Percentiles rank a stretch among this genome's conserved stretches.
These are phyloP conservation scores for Tinea semifulvella DNA, from an alignment of 2,888 invertebrate species.

Conservation along the genomic window DNA sequence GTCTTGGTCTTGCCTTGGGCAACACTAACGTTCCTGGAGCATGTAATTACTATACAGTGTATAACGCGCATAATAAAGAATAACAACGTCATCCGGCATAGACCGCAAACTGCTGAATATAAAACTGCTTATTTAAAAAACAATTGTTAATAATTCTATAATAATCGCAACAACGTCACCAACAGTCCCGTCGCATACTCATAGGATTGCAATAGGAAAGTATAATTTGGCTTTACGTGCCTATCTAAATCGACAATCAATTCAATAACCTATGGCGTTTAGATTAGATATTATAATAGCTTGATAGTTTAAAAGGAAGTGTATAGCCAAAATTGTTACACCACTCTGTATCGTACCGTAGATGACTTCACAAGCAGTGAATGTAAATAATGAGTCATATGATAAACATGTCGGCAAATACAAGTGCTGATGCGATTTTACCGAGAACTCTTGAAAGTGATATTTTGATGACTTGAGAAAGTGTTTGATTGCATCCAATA, in stretches of 20 bases:
- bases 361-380: conserved; percentile 7
- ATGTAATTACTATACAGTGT: no score
- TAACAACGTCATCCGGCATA: no score
- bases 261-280: no score
- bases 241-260: no score
- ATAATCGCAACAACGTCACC: background rate
- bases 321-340: background rate
- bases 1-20: no score
- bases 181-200: background rate
- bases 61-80: no score
- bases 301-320: background rate
- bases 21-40: no score
- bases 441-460: conserved; percentile 3
- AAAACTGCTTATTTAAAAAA: background rate
- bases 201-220: background rate
- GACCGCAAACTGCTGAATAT: no score
- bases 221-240: no score
- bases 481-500: no score
- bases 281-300: background rate
- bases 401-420: background rate
- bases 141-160: background rate
- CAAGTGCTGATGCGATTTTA: background rate
- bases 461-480: background rate
- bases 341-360: conserved; percentile 2
- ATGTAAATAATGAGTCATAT: conserved; percentile 9